Conservation (phyloP, 1,140 invertebrate species). For the Zaprionus kolodkinae region DNA sequence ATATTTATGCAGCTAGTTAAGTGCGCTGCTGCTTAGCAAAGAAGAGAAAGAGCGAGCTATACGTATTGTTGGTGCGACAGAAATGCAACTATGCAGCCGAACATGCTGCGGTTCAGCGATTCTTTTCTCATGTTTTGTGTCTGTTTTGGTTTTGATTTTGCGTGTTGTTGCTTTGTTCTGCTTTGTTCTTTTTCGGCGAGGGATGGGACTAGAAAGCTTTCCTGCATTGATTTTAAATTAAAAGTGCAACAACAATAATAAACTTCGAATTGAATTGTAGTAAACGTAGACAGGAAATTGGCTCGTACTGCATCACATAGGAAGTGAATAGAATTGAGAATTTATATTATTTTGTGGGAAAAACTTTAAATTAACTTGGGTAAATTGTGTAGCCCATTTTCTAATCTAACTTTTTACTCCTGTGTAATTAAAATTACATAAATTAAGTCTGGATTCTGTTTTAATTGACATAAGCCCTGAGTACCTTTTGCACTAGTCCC, state of each 20-base stretch:
- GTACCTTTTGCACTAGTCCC: background rate
- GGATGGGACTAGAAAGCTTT: slow-evolving; percentile 42
- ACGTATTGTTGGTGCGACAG: slow-evolving; percentile 3
- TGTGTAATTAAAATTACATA: background rate
- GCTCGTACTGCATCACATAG: slow-evolving; percentile 7
- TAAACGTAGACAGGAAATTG: slow-evolving; percentile 41
- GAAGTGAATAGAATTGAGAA: slow-evolving; percentile 11
- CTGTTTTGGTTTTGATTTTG: slow-evolving; percentile 41
- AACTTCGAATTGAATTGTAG: slow-evolving; percentile 43
- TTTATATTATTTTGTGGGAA: slow-evolving; percentile 4
- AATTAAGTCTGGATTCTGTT: slow-evolving; percentile 1
- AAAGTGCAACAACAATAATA: slow-evolving; percentile 53
- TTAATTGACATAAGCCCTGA: background rate
- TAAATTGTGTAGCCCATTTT: background rate
- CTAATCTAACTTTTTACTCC: background rate
- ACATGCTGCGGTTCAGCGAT: slow-evolving; percentile 65
- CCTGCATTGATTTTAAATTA: slow-evolving; percentile 53
- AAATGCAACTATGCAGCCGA: slow-evolving; percentile 15
- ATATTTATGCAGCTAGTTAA: slow-evolving; percentile 81
- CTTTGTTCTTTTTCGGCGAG: slow-evolving; percentile 23
- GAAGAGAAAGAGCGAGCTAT: background rate
- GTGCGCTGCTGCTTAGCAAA: slow-evolving; percentile 25
- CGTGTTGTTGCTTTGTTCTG: slow-evolving; percentile 26
- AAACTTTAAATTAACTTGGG: background rate
- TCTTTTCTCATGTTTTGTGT: slow-evolving; percentile 58